Conservation (phyloP, 2,797 vertebrate species). For the Columba guinea region DNA sequence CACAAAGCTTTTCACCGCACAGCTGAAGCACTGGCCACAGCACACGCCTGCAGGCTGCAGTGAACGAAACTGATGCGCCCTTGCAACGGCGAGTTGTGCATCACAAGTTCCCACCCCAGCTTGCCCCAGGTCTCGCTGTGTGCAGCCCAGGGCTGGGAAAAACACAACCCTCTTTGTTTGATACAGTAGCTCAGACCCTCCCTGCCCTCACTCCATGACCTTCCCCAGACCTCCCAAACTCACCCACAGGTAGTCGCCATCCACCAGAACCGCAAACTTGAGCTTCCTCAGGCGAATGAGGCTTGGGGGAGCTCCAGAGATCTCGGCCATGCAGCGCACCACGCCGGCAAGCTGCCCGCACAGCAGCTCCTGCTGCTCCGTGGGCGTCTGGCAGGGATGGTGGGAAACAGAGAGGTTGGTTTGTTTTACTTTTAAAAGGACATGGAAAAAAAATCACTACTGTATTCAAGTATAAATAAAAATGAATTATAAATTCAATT, state of each 20-base stretch:
- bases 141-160: background rate
- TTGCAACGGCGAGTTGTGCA: background rate
- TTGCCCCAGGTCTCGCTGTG: background rate
- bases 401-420: background rate
- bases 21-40: rapidly evolving
- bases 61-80: background rate
- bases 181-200: too few species aligned
- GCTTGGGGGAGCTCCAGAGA: slow-evolving; percentile 81
- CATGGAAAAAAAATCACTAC: rapidly evolving
- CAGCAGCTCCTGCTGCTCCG: slow-evolving; percentile 90
- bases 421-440: background rate
- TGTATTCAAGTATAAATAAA: background rate
- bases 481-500: background rate
- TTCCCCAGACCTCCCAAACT: slow-evolving; percentile 31
- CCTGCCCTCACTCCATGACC: background rate
- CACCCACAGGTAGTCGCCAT: slow-evolving; percentile 92
- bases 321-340: slow-evolving; percentile 85
- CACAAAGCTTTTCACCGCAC: background rate
- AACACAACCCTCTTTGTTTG: background rate
- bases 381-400: slow-evolving; percentile 78
- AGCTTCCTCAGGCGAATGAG: slow-evolving; percentile 84
- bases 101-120: background rate
- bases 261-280: slow-evolving; percentile 87
- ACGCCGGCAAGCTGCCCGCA: slow-evolving; percentile 94
- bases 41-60: rapidly evolving